These are phyloP conservation scores for Pristionchus entomophagus DNA, from an alignment of 2,888 invertebrate species.

Conservation along the genomic window DNA sequence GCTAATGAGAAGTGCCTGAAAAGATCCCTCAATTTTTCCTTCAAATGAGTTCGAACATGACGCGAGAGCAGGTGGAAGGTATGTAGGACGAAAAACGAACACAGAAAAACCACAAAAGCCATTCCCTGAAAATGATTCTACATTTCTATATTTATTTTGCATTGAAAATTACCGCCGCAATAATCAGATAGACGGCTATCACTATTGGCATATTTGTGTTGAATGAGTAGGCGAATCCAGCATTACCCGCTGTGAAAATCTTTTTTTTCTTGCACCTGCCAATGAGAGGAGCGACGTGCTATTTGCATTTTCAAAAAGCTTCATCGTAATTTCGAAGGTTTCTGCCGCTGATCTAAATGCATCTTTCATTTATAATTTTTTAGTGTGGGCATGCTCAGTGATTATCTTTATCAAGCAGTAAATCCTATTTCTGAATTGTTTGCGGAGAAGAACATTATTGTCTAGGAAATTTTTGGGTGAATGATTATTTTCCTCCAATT, in stretches of 20 bases:
- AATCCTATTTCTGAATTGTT: no score
- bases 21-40: neutral
- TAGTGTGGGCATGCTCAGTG: no score
- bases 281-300: no score
- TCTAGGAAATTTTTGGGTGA: neutral
- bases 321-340: no score
- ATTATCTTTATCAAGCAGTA: no score
- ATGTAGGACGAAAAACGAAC: neutral
- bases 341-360: no score
- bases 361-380: no score
- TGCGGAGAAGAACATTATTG: neutral
- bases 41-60: neutral
- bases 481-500: no score
- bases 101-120: neutral
- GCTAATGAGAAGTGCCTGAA: neutral
- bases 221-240: neutral
- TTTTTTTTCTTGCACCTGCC: neutral
- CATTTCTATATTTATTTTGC: no score
- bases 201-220: neutral
- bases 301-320: no score
- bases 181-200: neutral
- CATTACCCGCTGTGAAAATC: neutral
- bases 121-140: no score
- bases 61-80: constrained; percentile 2
- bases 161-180: neutral